A percentile compares a stretch with the other conserved stretches of the same genome.
phyloP scores from a whole-genome alignment of 2,797 vertebrate genomes.

The Enteromius argenteus region DNA sequence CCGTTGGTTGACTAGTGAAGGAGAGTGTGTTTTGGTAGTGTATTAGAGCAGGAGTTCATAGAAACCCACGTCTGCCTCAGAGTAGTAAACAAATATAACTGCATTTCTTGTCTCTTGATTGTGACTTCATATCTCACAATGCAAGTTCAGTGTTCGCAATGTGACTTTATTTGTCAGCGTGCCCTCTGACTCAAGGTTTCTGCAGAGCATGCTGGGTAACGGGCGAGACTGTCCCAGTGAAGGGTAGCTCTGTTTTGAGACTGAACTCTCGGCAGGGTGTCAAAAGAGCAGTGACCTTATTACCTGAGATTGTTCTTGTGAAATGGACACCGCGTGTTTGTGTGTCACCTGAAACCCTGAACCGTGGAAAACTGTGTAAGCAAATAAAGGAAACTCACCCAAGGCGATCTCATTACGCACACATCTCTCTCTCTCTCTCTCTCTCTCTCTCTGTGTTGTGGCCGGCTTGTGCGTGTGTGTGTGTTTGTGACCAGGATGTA shows the following conservation, averaged over 20 bases:
- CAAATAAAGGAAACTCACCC: slow-evolving; percentile 46
- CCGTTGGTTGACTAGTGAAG: neutral
- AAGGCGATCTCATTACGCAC: slow-evolving; percentile 43
- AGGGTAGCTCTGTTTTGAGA: neutral
- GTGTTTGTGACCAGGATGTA: slow-evolving; percentile 16
- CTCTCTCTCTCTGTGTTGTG: neutral
- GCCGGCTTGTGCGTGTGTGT: neutral
- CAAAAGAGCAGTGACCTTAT: slow-evolving; percentile 16
- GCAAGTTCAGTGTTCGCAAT: neutral
- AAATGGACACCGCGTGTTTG: slow-evolving; percentile 46
- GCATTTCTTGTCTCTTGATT: neutral
- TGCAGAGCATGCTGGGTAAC: slow-evolving; percentile 47
- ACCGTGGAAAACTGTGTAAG: slow-evolving; percentile 26
- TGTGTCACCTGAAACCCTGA: slow-evolving; percentile 54
- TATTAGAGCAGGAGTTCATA: neutral
- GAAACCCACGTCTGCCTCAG: neutral
- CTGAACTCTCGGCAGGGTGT: neutral
- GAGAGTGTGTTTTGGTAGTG: neutral
- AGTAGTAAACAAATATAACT: neutral
- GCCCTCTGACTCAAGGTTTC: slow-evolving; percentile 16
- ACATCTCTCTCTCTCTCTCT: slow-evolving; percentile 2
- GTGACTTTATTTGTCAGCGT: slow-evolving; percentile 3
- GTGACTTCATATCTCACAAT: neutral
- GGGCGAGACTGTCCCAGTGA: slow-evolving; percentile 10
- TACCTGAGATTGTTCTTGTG: slow-evolving; percentile 46